Conservation (phyloP, 1,140 invertebrate species). For the Pachyrhynchus sulphureomaculatus region DNA sequence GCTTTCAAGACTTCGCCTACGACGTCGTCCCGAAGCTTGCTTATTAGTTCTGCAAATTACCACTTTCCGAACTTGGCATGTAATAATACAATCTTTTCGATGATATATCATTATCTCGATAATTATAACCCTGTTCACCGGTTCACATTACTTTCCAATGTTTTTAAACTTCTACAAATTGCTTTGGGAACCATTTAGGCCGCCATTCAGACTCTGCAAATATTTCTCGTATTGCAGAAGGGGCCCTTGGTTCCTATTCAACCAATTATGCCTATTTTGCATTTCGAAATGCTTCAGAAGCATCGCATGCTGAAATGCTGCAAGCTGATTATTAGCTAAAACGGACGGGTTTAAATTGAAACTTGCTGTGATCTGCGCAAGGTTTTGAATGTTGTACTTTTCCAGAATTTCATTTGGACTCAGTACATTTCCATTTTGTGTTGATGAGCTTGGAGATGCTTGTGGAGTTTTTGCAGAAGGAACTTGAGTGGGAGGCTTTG, state of each 20-base stretch:
- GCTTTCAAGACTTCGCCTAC: no score
- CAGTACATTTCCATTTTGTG: constrained; percentile 8
- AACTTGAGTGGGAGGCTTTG: background rate
- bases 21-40: no score
- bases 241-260: constrained; percentile 40
- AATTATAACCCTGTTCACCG: constrained; percentile 24
- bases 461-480: background rate
- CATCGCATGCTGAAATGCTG: constrained; percentile 47
- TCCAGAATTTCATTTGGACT: constrained; percentile 47
- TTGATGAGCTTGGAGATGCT: background rate
- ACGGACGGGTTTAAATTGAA: constrained; percentile 43
- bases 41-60: no score
- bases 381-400: constrained; percentile 50
- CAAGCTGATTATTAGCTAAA: constrained; percentile 38
- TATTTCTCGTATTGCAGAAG: constrained; percentile 49
- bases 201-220: constrained; percentile 42
- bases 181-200: constrained; percentile 16
- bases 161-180: constrained; percentile 2
- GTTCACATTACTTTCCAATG: background rate
- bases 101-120: no score
- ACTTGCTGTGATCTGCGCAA: constrained; percentile 47
- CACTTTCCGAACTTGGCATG: no score
- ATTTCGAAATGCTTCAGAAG: constrained; percentile 46
- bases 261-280: constrained; percentile 45
- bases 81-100: no score